Evolutionary conservation across 2,797 vertebrate genomes (phyloP).

Genomic region (Otolemur crassicaudatus): DNA sequence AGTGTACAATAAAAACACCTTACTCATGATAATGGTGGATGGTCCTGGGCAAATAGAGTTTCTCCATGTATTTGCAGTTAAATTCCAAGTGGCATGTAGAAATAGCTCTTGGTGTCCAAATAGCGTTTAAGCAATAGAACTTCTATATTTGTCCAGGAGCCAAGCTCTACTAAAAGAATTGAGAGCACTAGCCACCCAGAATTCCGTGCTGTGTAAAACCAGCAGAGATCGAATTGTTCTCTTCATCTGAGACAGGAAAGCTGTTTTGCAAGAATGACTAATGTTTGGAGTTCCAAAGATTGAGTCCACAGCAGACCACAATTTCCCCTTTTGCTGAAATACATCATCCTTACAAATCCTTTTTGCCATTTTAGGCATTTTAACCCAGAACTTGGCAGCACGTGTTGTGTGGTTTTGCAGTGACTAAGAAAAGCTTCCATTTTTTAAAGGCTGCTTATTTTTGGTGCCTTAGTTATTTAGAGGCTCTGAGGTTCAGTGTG

Average conservation of each 20-base stretch:
- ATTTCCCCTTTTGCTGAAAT: conserved; percentile 64
- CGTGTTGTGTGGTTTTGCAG: conserved; percentile 33
- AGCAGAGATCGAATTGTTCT: conserved; percentile 28
- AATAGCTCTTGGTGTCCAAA: conserved; percentile 44
- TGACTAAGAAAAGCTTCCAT: conserved; percentile 52
- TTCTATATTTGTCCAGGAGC: neutral
- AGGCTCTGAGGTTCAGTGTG: conserved; percentile 16
- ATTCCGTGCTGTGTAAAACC: neutral
- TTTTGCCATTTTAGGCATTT: conserved; percentile 66
- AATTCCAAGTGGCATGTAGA: conserved; percentile 1
- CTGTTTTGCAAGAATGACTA: conserved; percentile 48
- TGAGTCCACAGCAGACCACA: conserved; percentile 28
- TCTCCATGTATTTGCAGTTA: conserved; percentile 4
- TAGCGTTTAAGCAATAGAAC: neutral
- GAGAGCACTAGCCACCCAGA: neutral
- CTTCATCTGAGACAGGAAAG: conserved; percentile 49
- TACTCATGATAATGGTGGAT: neutral
- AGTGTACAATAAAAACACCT: conserved; percentile 16
- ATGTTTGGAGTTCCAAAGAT: conserved; percentile 19
- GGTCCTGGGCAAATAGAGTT: neutral
- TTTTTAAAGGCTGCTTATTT: conserved; percentile 50
- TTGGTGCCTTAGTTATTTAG: conserved; percentile 56
- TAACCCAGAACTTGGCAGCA: conserved; percentile 57
- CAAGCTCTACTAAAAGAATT: conserved; percentile 12
- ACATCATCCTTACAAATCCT: neutral